These are phyloP conservation scores for Acanthosepion esculentum DNA, from an alignment of 2,888 invertebrate species.

Conservation along the genomic window DNA sequence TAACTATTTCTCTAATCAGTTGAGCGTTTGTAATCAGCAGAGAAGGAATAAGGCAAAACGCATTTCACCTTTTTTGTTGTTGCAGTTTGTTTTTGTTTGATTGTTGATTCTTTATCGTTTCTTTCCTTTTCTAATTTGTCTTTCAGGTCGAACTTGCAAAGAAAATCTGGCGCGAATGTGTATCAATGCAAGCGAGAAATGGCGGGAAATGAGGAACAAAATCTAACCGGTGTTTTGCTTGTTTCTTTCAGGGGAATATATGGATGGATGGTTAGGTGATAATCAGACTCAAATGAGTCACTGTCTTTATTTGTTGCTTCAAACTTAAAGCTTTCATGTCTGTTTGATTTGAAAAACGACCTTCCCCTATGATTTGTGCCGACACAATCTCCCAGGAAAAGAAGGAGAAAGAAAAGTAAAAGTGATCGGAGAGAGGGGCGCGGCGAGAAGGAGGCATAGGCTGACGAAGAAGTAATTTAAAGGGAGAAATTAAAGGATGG, in stretches of 20 bases:
- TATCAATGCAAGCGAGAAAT: not conserved
- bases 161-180: not conserved
- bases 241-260: not conserved
- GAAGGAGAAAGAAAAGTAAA: not conserved
- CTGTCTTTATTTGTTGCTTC: not conserved
- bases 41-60: not conserved
- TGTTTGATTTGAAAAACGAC: not conserved
- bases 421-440: not conserved
- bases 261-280: not conserved
- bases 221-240: not conserved
- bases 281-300: constrained; percentile 8
- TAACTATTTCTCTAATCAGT: not conserved
- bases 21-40: not conserved
- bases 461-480: too few species aligned
- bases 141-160: not conserved
- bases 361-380: not conserved
- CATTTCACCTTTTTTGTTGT: not conserved
- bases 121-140: not conserved
- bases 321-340: not conserved
- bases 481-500: too few species aligned
- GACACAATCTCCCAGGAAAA: not conserved
- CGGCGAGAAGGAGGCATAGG: too few species aligned
- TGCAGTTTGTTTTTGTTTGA: not conserved
- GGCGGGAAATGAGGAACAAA: not conserved
- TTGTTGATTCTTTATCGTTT: too few species aligned